phyloP scores from a whole-genome alignment of 2,888 invertebrate genomes.

The Brachyptera putata region DNA sequence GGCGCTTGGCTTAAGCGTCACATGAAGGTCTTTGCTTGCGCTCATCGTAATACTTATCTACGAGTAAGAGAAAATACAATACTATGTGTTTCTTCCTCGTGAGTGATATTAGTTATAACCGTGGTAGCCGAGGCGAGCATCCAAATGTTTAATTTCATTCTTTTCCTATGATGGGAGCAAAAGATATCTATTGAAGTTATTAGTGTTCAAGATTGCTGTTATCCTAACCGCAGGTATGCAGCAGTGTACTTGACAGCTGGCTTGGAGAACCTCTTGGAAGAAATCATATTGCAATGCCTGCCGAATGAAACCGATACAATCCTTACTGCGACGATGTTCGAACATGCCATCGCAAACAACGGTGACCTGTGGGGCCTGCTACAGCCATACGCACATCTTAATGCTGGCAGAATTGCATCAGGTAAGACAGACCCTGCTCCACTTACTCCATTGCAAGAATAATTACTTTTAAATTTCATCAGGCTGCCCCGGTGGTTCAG shows the following conservation, averaged over 20 bases:
- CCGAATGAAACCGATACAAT: slow-evolving; percentile 57
- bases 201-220: too few relatives aligned
- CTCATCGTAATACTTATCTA: too few relatives aligned
- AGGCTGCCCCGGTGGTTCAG: too few relatives aligned
- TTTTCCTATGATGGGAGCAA: too few relatives aligned
- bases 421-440: slow-evolving; percentile 53
- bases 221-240: slow-evolving; percentile 78
- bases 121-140: too few relatives aligned
- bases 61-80: too few relatives aligned
- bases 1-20: too few relatives aligned
- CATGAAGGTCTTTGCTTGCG: too few relatives aligned
- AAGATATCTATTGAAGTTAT: too few relatives aligned
- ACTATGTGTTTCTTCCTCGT: too few relatives aligned
- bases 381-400: slow-evolving; percentile 86
- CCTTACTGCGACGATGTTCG: slow-evolving; percentile 73
- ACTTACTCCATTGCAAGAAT: background rate
- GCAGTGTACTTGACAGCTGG: slow-evolving; percentile 87
- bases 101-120: too few relatives aligned
- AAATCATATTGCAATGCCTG: slow-evolving; percentile 69
- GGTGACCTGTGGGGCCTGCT: slow-evolving; percentile 86
- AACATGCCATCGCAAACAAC: slow-evolving; percentile 79
- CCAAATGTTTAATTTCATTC: too few relatives aligned
- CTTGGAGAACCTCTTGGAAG: slow-evolving; percentile 83
- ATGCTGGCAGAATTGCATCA: slow-evolving; percentile 82
- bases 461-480: background rate